phyloP scores from a whole-genome alignment of 2,888 invertebrate genomes.

The Dioctria rufipes region DNA sequence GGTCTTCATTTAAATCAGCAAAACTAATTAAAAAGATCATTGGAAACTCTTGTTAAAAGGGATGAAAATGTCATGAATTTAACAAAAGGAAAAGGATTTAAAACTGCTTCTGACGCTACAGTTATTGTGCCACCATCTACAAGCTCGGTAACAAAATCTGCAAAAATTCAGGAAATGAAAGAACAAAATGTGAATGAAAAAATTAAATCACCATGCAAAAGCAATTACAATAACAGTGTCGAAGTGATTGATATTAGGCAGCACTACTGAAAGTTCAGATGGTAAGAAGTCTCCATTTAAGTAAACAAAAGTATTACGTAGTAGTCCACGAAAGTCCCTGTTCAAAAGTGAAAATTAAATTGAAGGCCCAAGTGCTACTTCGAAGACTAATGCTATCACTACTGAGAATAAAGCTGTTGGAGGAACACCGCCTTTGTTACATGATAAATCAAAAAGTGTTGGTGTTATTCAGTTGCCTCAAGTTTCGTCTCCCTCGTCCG shows the following conservation, averaged over 20 bases:
- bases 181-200: neutral
- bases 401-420: no score
- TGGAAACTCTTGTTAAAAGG: no score
- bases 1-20: neutral
- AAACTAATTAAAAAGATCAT: slow-evolving; percentile 38
- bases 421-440: no score
- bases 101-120: neutral
- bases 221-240: neutral
- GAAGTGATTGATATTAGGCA: neutral
- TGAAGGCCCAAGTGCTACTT: neutral
- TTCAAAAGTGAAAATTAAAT: neutral
- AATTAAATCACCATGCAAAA: neutral
- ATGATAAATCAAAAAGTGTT: no score
- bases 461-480: neutral
- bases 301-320: neutral
- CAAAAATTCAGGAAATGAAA: neutral
- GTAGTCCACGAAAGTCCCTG: neutral
- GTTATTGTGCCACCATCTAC: no score
- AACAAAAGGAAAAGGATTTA: neutral
- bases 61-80: neutral
- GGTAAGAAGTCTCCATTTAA: neutral
- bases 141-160: neutral
- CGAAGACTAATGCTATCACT: no score
- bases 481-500: slow-evolving; percentile 59
- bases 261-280: neutral